phyloP scores from a whole-genome alignment of 2,888 invertebrate species.

The Cerastoderma edule region DNA sequence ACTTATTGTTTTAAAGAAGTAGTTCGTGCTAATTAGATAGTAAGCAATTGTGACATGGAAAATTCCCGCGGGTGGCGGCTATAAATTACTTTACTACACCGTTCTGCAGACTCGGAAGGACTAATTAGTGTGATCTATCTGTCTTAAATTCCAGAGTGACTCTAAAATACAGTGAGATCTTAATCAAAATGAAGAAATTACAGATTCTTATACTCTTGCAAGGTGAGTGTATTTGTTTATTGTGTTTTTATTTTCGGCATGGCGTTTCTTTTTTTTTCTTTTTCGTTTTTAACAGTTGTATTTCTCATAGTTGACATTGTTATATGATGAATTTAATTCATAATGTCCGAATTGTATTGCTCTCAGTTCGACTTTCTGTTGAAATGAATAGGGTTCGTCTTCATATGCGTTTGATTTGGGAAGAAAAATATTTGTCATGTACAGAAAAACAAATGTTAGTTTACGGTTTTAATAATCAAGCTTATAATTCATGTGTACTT shows the following conservation, averaged over 20 bases:
- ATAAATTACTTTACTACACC: slow-evolving; percentile 20
- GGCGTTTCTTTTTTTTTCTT: neutral
- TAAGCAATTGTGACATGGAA: slow-evolving; percentile 21
- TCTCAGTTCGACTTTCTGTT: no score
- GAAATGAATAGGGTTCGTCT: no score
- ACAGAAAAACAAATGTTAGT: no score
- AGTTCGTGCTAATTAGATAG: slow-evolving; percentile 22
- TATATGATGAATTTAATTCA: no score
- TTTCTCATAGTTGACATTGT: no score
- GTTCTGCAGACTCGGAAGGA: neutral
- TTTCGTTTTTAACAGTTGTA: no score
- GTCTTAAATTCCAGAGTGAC: neutral
- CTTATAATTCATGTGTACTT: no score
- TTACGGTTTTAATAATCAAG: no score
- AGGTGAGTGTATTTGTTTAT: slow-evolving; percentile 14
- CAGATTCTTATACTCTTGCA: slow-evolving; percentile 8
- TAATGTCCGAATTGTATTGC: no score
- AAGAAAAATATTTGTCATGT: no score
- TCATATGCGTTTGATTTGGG: no score
- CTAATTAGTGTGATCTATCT: slow-evolving; percentile 1
- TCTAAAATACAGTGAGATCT: neutral
- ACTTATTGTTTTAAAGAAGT: slow-evolving; percentile 18
- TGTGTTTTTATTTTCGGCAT: neutral
- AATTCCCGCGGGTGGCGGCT: neutral
- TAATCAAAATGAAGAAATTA: slow-evolving; percentile 9